Base-by-base conservation (phyloP, 2,113 vertebrate genomes). In the Nothocercus nigrocapillus region DNA sequence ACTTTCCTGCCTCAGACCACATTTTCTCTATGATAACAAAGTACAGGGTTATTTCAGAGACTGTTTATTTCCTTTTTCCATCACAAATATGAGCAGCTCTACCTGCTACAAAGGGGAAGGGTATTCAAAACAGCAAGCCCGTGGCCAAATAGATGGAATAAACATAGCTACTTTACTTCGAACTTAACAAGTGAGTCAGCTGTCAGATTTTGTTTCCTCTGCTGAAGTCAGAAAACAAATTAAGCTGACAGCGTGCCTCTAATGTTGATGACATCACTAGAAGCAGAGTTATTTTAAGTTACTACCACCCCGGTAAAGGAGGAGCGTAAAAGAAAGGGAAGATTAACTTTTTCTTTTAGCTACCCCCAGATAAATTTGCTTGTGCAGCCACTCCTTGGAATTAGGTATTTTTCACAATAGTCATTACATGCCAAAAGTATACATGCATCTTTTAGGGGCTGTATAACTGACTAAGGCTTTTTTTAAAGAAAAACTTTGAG, bases 171-270 rank as follows among this genome's bases (percentile, higher is more conserved):
- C 42, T 95, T 81, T 34, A 66, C 88, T 90, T 93, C 67, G 63
- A 59, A 86, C 63, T 81, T 92, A 94, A 93, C 88, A 87, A 93
- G 63, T 93, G 92, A 96, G 88, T 97, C 95, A 96, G 95, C 92
- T 95, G 86, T 74, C 88, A 94, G 74, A 82, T 84, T 76, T 67
- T 70, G 79, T 95, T 96, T 89, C 90, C 81, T 51, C 32, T 47
- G 54, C 40, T 92, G 86, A 92, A 94, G 90, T 93, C 81, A 93
- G 92, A 93, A 93, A 93, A 95, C 75, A 93, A 95, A 95, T 96
- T 94, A 89, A 74, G 90, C 59, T 87, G 96, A 95, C 88, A 94
- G 62, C 4, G 7, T 58, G 49, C 66, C 58, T 89, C 58, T 82
- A 92, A 90, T 74, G 59, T 78, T 93, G 88, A 89, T 92, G 94